Base-by-base conservation (phyloP, 2,888 invertebrate genomes). In the Notodonta ziczac region DNA sequence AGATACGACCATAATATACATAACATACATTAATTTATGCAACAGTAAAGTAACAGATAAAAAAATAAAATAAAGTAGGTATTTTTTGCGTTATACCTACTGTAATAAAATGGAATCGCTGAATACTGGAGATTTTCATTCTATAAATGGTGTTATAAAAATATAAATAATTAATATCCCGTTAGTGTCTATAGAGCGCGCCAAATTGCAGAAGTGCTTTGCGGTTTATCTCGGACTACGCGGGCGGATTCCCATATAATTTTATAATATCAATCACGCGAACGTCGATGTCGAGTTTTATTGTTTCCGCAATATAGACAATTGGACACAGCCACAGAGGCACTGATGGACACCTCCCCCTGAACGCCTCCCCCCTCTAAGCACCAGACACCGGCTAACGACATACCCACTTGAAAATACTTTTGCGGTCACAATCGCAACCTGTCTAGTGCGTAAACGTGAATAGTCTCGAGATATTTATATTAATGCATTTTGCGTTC, bases 281-380 rank as follows among this genome's bases (percentile, higher is more conserved):
- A 74, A 53, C 72, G 76, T 72, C 68, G 66, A 70, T 66, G 62
- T 59, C 13, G 65, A 70, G 62, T 74, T 84, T 81, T 85, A 86
- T 84, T 82, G 78, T 85, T 86, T 85, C 85, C 86, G 82, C 82
- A 85, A 84, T 84, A 80, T 76, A 81, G 67, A 56, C 71, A 73
- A 86, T 84, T 83, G 76, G 78, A 72, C 72, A 77, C 73, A 76
- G 64, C 63, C 65, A 54, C 62, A 16, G 4, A 5, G 54, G 61
- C 55, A 35, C 59, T 66, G 70, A 62, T 61, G 64, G 61, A 62
- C 54, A 56, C 65, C 52, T 57, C 56, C 70, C 63, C 62, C 66
- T 66, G 54, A 65, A 52, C 54, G 51, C 44, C 63, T n/a, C n/a
- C 50, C 51, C 14, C 48, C 24, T 5, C 39, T 50, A 14, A 35